Percentiles rank a stretch among this genome's conserved stretches.
Evolutionary conservation across 2,113 vertebrate genomes (phyloP).

Genomic region (Motacilla tschutschensis): DNA sequence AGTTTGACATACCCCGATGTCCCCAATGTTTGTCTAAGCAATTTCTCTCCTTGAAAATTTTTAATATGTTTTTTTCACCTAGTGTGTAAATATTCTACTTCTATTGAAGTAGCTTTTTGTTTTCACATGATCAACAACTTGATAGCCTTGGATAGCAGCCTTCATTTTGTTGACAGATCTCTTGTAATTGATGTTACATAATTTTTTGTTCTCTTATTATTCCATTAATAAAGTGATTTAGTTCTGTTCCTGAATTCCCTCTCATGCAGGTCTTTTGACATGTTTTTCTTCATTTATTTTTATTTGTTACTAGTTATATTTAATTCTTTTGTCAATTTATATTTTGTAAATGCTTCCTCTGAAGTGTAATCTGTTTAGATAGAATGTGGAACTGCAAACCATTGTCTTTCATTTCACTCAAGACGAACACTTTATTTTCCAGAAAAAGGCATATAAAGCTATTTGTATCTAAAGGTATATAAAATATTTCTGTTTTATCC

Average conservation of each 20-base stretch:
- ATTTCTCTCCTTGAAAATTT: neutral
- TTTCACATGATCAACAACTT: neutral
- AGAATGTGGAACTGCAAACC: neutral
- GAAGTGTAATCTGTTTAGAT: neutral
- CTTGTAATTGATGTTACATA: neutral
- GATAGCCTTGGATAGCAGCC: neutral
- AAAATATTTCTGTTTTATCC: neutral
- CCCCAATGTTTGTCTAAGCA: neutral
- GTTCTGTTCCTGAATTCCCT: neutral
- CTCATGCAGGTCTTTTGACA: neutral
- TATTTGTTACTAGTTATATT: neutral
- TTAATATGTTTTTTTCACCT: neutral
- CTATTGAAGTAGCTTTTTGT: neutral
- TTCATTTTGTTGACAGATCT: neutral
- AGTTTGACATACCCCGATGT: neutral
- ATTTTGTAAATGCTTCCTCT: neutral
- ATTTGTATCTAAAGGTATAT: neutral
- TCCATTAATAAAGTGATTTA: neutral
- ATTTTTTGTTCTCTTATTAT: neutral
- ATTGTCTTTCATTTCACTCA: neutral
- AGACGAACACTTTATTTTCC: neutral
- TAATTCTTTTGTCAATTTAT: neutral
- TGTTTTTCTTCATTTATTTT: neutral
- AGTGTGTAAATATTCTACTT: neutral
- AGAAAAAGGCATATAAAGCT: neutral